Evolutionary conservation across 2,113 vertebrate species (phyloP).

Genomic region (Syngnathus scovelli): DNA sequence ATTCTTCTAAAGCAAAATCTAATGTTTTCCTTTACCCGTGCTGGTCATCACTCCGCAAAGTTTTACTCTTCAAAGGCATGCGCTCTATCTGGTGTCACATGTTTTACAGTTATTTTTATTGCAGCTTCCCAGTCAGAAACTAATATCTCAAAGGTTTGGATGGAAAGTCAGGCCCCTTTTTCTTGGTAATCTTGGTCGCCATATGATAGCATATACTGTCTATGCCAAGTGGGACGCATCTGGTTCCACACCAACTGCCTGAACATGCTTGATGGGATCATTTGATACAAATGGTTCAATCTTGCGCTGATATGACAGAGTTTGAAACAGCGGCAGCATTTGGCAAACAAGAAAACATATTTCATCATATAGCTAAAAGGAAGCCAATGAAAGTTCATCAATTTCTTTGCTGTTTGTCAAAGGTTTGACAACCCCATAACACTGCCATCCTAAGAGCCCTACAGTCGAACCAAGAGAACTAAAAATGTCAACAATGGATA

Average conservation of each 20-base stretch:
- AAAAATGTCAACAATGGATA: conserved; percentile 22
- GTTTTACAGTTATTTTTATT: not conserved
- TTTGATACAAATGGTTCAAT: not conserved
- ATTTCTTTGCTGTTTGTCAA: conserved; percentile 1
- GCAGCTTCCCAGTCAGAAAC: not conserved
- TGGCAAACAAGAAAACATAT: not conserved
- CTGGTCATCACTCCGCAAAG: no score
- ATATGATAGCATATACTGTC: not conserved
- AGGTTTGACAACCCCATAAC: conserved; percentile 17
- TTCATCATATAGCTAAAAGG: not conserved
- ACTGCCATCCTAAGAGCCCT: not conserved
- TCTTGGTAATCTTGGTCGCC: not conserved
- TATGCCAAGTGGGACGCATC: not conserved
- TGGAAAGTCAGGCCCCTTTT: not conserved
- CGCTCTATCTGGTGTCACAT: not conserved
- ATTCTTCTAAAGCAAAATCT: no score
- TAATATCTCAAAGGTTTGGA: not conserved
- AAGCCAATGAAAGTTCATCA: not conserved
- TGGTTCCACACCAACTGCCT: not conserved
- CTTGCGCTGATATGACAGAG: not conserved
- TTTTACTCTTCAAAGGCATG: not conserved
- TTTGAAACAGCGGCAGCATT: not conserved
- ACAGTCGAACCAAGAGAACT: not conserved
- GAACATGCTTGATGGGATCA: not conserved
- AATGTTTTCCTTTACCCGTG: not conserved